These are phyloP conservation scores for Sinella curviseta DNA, from an alignment of 1,140 invertebrate genomes.

Conservation along the genomic window DNA sequence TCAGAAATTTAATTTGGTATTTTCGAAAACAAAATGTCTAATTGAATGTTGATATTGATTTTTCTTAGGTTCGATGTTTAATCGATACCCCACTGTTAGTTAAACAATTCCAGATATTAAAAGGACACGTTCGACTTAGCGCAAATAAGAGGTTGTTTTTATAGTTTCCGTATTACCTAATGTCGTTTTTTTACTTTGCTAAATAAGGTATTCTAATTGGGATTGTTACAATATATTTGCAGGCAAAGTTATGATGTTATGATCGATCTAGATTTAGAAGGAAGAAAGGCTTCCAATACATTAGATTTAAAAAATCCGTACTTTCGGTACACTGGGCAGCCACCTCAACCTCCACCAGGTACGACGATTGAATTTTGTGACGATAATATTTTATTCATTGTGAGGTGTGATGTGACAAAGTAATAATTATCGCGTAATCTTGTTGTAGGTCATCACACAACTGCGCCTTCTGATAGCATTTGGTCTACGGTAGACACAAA, in stretches of 20 bases:
- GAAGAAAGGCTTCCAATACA: constrained; percentile 81
- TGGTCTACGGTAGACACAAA: constrained; percentile 41
- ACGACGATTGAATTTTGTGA: too few relatives aligned
- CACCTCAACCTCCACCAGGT: constrained; percentile 84
- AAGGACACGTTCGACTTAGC: constrained; percentile 81
- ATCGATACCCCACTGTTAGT: constrained; percentile 91
- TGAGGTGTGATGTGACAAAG: too few relatives aligned
- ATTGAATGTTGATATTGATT: constrained; percentile 27
- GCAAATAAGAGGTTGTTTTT: constrained; percentile 95
- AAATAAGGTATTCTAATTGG: neutral
- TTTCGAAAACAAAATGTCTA: neutral
- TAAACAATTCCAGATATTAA: constrained; percentile 88
- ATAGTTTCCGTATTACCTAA: too few relatives aligned
- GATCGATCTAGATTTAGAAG: constrained; percentile 88
- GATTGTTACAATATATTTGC: constrained; percentile 51
- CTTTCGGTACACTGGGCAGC: constrained; percentile 79
- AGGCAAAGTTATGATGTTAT: constrained; percentile 99
- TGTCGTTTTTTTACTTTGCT: too few relatives aligned
- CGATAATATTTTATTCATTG: too few relatives aligned
- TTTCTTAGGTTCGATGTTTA: constrained; percentile 77
- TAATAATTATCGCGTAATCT: too few relatives aligned
- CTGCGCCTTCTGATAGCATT: constrained; percentile 46
- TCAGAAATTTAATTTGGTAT: too few relatives aligned
- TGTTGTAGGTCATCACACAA: constrained; percentile 45
- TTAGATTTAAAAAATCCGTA: constrained; percentile 99